phyloP scores from a whole-genome alignment of 1,140 invertebrate genomes.

The Drosophila kepulauana region DNA sequence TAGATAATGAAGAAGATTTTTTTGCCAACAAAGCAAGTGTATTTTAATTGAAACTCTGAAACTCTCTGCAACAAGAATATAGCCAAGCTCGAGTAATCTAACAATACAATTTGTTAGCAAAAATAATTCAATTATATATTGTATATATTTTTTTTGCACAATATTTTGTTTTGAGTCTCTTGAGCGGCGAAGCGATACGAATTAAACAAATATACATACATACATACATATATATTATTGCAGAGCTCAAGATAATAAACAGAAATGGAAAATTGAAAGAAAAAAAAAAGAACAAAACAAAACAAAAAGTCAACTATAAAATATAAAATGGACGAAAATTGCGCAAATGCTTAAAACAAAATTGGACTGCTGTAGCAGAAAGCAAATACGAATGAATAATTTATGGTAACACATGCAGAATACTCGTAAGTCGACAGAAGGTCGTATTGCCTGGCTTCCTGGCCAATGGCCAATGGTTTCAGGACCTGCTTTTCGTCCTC shows the following conservation, averaged over 20 bases:
- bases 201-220: constrained; percentile 42
- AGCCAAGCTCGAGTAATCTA: constrained; percentile 27
- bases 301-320: constrained; percentile 44
- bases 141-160: constrained; percentile 17
- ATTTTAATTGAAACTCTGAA: constrained; percentile 66
- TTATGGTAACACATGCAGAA: constrained; percentile 59
- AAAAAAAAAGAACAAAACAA: not conserved
- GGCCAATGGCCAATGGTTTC: constrained; percentile 32
- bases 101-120: constrained; percentile 65
- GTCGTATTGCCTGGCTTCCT: constrained; percentile 13
- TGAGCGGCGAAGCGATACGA: constrained; percentile 7
- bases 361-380: constrained; percentile 25
- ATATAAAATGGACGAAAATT: constrained; percentile 51
- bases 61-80: constrained; percentile 27
- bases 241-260: constrained; percentile 4
- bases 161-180: constrained; percentile 21
- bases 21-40: constrained; percentile 35
- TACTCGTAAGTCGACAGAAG: constrained; percentile 56
- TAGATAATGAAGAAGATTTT: constrained; percentile 26
- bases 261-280: not conserved
- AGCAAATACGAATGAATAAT: constrained; percentile 64
- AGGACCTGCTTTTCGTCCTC: constrained; percentile 2
- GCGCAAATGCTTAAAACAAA: constrained; percentile 44
- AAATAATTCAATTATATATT: constrained; percentile 53
- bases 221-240: not conserved